Evolutionary conservation across 2,888 invertebrate species (phyloP), one percentile per base, ranked within the genome.

Genomic region (Tetanocera ferruginea): DNA sequence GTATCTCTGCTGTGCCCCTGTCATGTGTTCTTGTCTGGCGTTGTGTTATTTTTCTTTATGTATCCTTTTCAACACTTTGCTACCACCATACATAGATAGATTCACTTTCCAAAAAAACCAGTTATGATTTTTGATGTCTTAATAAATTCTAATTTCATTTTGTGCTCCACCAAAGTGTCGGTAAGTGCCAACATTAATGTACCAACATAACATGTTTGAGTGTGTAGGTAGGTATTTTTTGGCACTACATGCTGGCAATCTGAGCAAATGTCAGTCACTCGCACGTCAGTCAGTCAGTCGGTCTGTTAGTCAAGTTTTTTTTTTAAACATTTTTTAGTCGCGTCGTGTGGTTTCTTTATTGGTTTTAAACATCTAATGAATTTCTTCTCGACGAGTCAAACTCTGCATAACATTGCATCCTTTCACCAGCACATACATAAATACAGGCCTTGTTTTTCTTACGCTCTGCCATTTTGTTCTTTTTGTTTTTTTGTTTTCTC

Each of bases 71-170:
- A 34, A 5, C 64, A 64, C 64, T 64, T 31, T 64, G 11, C 64
- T 17, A 37, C 23, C 14, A 28, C 60, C 14, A 28, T 28, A 28
- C 28, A 49, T 31, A 57, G 23, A 1, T 25, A 64, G n/a, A 49
- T 69, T 51, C 69, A 49, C 49, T 69, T 51, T 51, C 51, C n/a
- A n/a, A 37, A 69, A 69, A 80, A 79, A 76, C 43, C 75, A 79
- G 80, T 81, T 80, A 79, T 79, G 80, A 86, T 85, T 86, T 85
- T 83, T 81, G 80, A 82, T 83, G 80, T 81, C 78, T 81, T 80
- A 81, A 87, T 88, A 87, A 87, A 87, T 87, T 87, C 85, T 87
- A 87, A 87, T 87, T 88, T 86, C 82, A 87, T 87, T 87, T 87
- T 51, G 17, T 31, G 25, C 55, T 84, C 84, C 85, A 85, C 85